Evolutionary conservation across 2,113 vertebrate species (phyloP).

Genomic region (Chaetura pelagica): DNA sequence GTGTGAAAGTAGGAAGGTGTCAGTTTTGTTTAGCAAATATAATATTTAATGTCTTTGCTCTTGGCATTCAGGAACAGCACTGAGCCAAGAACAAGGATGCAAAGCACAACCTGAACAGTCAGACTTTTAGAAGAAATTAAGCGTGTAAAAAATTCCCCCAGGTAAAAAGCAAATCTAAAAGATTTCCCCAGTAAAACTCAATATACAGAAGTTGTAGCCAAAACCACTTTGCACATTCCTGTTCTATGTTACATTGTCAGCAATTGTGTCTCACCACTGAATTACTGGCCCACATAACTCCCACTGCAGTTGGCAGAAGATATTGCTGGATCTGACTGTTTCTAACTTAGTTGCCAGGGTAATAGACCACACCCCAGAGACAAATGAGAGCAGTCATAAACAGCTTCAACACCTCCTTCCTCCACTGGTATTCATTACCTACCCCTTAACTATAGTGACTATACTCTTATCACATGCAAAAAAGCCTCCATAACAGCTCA

Average conservation of each 20-base stretch:
- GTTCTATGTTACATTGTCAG: neutral
- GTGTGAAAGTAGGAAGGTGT: conserved; percentile 70
- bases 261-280: neutral
- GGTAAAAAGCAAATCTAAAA: conserved; percentile 23
- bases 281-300: neutral
- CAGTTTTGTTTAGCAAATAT: conserved; percentile 80
- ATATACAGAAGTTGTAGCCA: neutral
- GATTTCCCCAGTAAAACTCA: neutral
- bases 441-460: neutral
- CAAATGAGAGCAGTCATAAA: neutral
- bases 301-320: neutral
- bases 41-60: conserved; percentile 68
- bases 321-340: neutral
- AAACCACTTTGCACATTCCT: neutral
- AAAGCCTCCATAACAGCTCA: neutral
- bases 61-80: conserved; percentile 4
- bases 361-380: neutral
- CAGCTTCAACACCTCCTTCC: neutral
- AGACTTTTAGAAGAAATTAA: conserved; percentile 30
- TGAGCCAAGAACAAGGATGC: conserved; percentile 27
- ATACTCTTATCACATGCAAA: neutral
- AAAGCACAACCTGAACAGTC: neutral
- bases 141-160: neutral
- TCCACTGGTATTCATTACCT: neutral
- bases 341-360: neutral